Percentiles rank a stretch among this genome's conserved stretches.
phyloP scores from a whole-genome alignment of 2,888 invertebrate species.

The Caenorhabditis uteleia region DNA sequence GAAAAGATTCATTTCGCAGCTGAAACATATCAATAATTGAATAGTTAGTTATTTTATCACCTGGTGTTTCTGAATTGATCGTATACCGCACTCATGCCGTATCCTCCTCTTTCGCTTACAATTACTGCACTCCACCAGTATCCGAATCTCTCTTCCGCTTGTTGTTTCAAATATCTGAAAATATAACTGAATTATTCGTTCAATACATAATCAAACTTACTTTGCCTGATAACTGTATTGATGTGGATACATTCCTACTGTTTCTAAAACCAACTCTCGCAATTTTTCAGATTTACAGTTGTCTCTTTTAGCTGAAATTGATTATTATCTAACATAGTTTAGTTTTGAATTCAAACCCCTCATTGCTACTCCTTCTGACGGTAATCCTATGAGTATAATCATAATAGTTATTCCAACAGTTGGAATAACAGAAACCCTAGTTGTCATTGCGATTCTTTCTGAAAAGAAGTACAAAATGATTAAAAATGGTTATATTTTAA shows the following conservation, averaged over 20 bases:
- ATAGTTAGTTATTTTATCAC: too few relatives aligned
- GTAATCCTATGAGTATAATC: too few relatives aligned
- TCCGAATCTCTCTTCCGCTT: conserved; percentile 67
- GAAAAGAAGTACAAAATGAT: too few relatives aligned
- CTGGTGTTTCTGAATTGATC: conserved; percentile 68
- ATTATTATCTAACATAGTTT: not conserved
- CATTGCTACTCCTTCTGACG: too few relatives aligned
- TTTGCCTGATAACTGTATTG: conserved; percentile 69
- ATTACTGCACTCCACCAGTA: conserved; percentile 69
- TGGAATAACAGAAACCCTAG: too few relatives aligned
- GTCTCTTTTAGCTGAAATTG: conserved; percentile 56
- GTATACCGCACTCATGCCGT: conserved; percentile 68
- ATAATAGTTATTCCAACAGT: too few relatives aligned
- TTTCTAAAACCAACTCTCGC: conserved; percentile 65
- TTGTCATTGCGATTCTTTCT: too few relatives aligned
- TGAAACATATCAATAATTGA: too few relatives aligned
- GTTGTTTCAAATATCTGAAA: conserved; percentile 66
- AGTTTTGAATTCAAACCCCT: conserved; percentile 9
- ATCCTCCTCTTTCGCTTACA: conserved; percentile 67
- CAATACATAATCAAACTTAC: conserved; percentile 35
- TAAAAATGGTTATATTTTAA: too few relatives aligned
- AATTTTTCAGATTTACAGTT: conserved; percentile 68
- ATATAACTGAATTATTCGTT: not conserved
- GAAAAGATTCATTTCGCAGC: conserved; percentile 68
- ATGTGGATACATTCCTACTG: conserved; percentile 67